phyloP scores from a whole-genome alignment of 2,113 vertebrate genomes.

The Paramormyrops kingsleyae region DNA sequence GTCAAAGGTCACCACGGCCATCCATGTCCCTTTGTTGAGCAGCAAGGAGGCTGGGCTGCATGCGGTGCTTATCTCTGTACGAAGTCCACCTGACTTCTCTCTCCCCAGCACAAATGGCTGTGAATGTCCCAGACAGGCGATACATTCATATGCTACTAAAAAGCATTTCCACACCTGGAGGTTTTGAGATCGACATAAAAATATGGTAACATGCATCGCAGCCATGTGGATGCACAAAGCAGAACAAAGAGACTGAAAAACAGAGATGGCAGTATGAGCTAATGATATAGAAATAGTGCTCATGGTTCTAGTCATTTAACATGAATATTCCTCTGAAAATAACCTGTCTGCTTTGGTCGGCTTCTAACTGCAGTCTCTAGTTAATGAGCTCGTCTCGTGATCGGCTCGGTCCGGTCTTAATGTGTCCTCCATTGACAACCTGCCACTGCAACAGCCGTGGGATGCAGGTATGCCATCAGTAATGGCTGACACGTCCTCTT shows the following conservation, averaged over 20 bases:
- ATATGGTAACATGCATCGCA: neutral
- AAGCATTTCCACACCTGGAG: neutral
- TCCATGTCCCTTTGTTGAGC: neutral
- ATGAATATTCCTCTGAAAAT: neutral
- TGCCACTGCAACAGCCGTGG: neutral
- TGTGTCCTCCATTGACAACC: neutral
- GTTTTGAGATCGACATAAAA: neutral
- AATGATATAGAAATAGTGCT: neutral
- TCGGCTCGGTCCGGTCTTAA: neutral
- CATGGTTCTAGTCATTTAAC: neutral
- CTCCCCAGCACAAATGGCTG: neutral
- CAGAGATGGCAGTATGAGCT: neutral
- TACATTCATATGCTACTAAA: neutral
- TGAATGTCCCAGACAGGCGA: neutral
- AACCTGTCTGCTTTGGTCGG: neutral
- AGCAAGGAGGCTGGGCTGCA: constrained; percentile 39
- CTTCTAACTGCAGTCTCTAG: neutral
- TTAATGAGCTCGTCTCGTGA: neutral
- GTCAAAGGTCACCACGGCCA: constrained; percentile 49
- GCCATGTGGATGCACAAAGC: neutral
- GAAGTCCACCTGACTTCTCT: neutral
- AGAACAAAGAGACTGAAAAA: neutral
- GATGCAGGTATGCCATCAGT: neutral
- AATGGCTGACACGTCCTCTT: neutral
- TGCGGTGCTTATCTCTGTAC: constrained; percentile 9